Evolutionary conservation across 2,113 vertebrate genomes (phyloP).

Genomic region (Sebastes schlegelii): DNA sequence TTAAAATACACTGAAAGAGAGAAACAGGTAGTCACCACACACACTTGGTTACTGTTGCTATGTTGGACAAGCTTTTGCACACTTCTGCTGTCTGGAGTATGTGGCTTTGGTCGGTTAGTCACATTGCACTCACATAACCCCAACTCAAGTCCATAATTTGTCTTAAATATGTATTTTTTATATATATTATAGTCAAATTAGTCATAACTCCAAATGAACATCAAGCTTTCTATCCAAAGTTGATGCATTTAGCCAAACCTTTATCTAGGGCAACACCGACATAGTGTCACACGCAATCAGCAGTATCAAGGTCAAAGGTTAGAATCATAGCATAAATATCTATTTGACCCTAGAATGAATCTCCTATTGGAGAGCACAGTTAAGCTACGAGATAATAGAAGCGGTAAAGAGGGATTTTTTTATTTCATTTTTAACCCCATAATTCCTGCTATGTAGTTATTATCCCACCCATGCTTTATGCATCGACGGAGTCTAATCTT

Average conservation of each 20-base stretch:
- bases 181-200: not conserved
- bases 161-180: not conserved
- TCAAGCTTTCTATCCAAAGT: not conserved
- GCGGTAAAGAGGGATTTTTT: not conserved
- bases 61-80: not conserved
- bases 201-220: not conserved
- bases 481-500: constrained; percentile 2
- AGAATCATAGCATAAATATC: constrained; percentile 6
- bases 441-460: constrained; percentile 1
- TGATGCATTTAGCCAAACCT: not conserved
- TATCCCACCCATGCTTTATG: constrained; percentile 12
- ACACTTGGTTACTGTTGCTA: constrained; percentile 13
- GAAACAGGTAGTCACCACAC: not conserved
- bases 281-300: not conserved
- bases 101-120: not conserved
- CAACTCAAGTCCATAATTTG: not conserved
- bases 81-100: not conserved
- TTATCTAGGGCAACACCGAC: not conserved
- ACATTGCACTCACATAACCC: not conserved
- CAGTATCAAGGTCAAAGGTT: constrained; percentile 1
- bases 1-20: not conserved
- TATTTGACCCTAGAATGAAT: constrained; percentile 9
- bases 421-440: constrained; percentile 12
- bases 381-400: constrained; percentile 10
- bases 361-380: not conserved